phyloP scores from a whole-genome alignment of 53 echinoderm and acorn worm species.

The Paracentrotus lividus region DNA sequence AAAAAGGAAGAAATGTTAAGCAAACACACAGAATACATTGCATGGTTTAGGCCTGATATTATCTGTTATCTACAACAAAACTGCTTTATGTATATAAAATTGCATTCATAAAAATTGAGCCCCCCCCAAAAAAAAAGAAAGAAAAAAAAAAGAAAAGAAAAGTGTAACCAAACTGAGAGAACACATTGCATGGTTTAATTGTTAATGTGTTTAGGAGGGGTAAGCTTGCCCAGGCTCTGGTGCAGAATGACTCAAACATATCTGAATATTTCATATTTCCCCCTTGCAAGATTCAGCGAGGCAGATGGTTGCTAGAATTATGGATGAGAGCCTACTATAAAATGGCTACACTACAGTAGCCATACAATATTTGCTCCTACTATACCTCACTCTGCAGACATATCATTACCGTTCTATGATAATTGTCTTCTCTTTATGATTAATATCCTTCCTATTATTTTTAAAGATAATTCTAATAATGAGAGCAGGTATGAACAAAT shows the following conservation, averaged over 20 bases:
- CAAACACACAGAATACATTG: too few species aligned
- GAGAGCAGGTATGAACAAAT: too few species aligned
- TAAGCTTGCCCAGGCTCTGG: neutral
- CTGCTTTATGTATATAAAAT: too few species aligned
- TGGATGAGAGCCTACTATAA: conserved; percentile 16
- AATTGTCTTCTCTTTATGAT: too few species aligned
- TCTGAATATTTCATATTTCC: conserved; percentile 44
- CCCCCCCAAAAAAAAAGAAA: too few species aligned
- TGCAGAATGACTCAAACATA: neutral
- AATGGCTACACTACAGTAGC: neutral
- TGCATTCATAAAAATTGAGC: too few species aligned
- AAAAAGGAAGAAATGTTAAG: too few species aligned
- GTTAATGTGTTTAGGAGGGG: neutral
- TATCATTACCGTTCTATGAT: neutral
- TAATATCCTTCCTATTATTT: too few species aligned
- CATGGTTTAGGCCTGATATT: too few species aligned
- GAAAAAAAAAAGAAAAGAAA: too few species aligned
- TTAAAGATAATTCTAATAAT: too few species aligned
- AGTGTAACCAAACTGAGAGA: neutral
- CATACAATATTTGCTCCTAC: neutral
- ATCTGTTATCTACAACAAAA: too few species aligned
- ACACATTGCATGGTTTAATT: neutral
- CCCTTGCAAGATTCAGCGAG: neutral
- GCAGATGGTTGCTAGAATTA: conserved; percentile 56
- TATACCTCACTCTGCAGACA: neutral